Conservation (phyloP, 2,113 vertebrate species). For the Dipodomys ordii region DNA sequence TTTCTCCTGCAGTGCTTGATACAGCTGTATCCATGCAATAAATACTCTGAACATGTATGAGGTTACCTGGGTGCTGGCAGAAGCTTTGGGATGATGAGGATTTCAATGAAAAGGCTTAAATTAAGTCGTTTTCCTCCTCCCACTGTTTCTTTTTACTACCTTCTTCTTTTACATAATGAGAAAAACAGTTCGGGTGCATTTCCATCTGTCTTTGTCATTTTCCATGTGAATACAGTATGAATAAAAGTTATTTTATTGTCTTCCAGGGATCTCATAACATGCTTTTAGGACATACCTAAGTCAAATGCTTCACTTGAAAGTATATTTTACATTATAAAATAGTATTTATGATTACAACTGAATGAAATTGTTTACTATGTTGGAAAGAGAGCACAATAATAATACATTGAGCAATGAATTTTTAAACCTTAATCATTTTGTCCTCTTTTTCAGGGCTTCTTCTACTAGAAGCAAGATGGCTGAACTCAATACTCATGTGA, state of each 20-base stretch:
- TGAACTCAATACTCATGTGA: constrained; percentile 87
- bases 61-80: background rate
- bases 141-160: background rate
- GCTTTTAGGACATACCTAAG: constrained; percentile 61
- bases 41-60: background rate
- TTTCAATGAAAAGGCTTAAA: background rate
- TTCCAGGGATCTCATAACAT: constrained; percentile 10
- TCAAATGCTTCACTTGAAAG: constrained; percentile 45
- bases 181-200: constrained; percentile 44
- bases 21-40: background rate
- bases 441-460: constrained; percentile 69
- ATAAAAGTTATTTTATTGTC: constrained; percentile 63
- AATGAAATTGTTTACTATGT: constrained; percentile 53
- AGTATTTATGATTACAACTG: constrained; percentile 46
- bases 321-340: constrained; percentile 58
- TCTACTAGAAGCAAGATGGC: constrained; percentile 84
- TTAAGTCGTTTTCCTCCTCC: background rate
- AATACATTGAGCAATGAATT: constrained; percentile 33
- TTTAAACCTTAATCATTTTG: constrained; percentile 58
- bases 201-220: constrained; percentile 42
- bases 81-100: background rate
- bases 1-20: background rate
- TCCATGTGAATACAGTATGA: constrained; percentile 43
- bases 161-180: background rate
- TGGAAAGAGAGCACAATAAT: constrained; percentile 31